Evolutionary conservation across 2,888 invertebrate genomes (phyloP).

Genomic region (Aphidoletes aphidimyza): DNA sequence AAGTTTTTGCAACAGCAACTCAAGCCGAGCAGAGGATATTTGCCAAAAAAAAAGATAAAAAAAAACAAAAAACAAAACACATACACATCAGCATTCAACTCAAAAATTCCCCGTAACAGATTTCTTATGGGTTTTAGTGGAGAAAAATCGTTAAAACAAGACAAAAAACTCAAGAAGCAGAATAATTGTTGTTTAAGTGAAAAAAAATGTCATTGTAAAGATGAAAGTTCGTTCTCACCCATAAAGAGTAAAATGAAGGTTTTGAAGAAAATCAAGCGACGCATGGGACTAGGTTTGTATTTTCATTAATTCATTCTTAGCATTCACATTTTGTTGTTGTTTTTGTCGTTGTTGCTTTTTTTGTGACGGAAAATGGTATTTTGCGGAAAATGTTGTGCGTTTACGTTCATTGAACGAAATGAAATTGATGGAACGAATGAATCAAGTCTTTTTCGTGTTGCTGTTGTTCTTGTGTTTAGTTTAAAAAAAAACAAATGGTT

Average conservation of each 20-base stretch:
- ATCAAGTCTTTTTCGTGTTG: neutral
- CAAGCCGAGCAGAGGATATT: neutral
- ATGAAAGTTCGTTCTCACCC: slow-evolving; percentile 58
- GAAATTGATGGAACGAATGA: neutral
- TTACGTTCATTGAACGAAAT: neutral
- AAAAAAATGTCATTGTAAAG: slow-evolving; percentile 56
- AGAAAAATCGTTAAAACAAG: slow-evolving; percentile 23
- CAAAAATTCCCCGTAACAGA: neutral
- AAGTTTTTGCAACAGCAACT: neutral
- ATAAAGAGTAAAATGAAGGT: slow-evolving; percentile 80
- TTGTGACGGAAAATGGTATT: no score
- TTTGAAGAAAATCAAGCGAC: slow-evolving; percentile 87
- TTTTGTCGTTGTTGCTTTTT: neutral
- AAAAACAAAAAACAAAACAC: neutral
- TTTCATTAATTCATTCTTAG: neutral
- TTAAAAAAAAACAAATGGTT: neutral
- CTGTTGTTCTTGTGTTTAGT: neutral
- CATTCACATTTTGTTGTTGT: neutral
- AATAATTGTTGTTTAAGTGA: slow-evolving; percentile 22
- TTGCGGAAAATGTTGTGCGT: no score
- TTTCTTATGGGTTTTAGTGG: slow-evolving; percentile 47
- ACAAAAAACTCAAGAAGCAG: slow-evolving; percentile 29
- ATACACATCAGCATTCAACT: neutral
- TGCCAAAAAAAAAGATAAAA: neutral
- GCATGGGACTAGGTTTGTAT: slow-evolving; percentile 86